Evolutionary conservation across 2,888 invertebrate genomes (phyloP).

Genomic region (Trachelus iudaicus): DNA sequence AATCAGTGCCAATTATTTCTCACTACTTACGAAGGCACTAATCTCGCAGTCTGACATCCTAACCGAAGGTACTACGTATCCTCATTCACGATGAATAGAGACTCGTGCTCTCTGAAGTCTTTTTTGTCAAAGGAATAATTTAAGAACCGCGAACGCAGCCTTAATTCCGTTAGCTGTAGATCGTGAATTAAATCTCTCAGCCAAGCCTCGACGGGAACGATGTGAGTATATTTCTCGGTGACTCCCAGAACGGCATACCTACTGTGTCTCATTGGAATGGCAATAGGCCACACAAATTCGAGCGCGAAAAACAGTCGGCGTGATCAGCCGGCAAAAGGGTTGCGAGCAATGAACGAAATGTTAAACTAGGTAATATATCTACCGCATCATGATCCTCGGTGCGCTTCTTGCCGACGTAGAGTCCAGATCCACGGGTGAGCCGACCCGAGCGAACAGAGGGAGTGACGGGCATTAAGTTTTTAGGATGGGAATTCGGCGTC

Average conservation of each 20-base stretch:
- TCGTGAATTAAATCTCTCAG: too few species aligned
- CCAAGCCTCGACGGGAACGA: too few species aligned
- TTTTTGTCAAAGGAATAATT: too few species aligned
- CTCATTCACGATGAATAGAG: too few species aligned
- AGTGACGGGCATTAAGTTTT: conserved; percentile 12
- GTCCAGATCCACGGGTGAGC: neutral
- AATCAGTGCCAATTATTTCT: too few species aligned
- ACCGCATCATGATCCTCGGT: conserved; percentile 19
- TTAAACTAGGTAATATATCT: conserved; percentile 21
- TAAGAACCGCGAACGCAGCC: too few species aligned
- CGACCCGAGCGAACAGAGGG: neutral
- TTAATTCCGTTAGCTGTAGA: too few species aligned
- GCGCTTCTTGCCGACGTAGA: conserved; percentile 9
- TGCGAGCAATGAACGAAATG: conserved; percentile 10
- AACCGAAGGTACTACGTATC: too few species aligned
- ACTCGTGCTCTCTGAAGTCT: too few species aligned
- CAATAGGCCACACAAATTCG: conserved; percentile 22
- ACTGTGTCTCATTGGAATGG: conserved; percentile 12
- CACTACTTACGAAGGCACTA: too few species aligned
- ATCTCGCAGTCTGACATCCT: too few species aligned
- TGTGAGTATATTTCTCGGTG: too few species aligned
- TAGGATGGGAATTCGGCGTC: conserved; percentile 9
- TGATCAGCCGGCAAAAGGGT: conserved; percentile 5
- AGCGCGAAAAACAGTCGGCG: conserved; percentile 6
- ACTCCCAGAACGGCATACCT: neutral